Evolutionary conservation across 2,797 vertebrate genomes (phyloP).

Genomic region (Peromyscus aztecus): DNA sequence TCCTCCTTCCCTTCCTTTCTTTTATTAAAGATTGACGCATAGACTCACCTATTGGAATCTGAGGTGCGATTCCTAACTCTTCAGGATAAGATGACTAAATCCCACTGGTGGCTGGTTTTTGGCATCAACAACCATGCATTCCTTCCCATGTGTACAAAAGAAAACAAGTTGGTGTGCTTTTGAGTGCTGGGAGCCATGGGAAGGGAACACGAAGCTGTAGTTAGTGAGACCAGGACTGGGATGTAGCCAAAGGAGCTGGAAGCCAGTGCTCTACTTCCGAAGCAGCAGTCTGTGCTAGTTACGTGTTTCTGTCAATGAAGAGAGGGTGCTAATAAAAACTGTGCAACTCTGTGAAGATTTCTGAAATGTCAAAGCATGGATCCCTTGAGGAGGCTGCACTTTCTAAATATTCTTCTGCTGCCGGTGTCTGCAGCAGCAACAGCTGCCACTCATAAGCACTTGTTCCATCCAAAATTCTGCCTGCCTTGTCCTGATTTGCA

Average conservation of each 20-base stretch:
- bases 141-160: not conserved
- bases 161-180: slow-evolving; percentile 59
- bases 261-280: slow-evolving; percentile 63
- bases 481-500: rapidly evolving
- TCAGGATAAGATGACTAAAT: slow-evolving; percentile 8
- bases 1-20: not conserved
- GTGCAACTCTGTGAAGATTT: slow-evolving; percentile 47
- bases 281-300: slow-evolving; percentile 30
- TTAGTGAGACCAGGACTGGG: not conserved
- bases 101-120: slow-evolving; percentile 32
- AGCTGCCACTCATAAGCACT: not conserved
- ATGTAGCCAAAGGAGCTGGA: slow-evolving; percentile 63
- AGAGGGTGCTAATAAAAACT: slow-evolving; percentile 48
- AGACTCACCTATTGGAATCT: not conserved
- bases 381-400: not conserved
- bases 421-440: not conserved
- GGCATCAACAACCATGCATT: slow-evolving; percentile 51
- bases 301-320: slow-evolving; percentile 65
- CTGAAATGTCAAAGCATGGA: slow-evolving; percentile 39
- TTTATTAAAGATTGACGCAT: not conserved
- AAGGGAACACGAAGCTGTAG: slow-evolving; percentile 52
- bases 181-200: not conserved
- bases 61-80: not conserved
- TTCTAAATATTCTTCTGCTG: not conserved
- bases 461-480: not conserved